phyloP scores from a whole-genome alignment of 1,140 invertebrate genomes.

The Temnothorax longispinosus region DNA sequence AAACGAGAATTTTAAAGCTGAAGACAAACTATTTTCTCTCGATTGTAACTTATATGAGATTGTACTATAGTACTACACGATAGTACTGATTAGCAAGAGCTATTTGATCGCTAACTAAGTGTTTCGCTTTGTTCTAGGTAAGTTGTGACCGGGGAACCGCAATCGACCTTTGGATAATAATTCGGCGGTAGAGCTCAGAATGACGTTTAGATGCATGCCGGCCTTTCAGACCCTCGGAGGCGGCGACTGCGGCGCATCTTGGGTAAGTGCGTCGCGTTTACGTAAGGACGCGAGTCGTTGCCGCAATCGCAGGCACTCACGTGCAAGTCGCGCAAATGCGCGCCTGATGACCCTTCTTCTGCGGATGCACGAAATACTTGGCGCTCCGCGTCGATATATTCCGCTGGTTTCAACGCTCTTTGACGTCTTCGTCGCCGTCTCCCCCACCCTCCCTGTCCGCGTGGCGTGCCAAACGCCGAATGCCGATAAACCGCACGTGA shows the following conservation, averaged over 20 bases:
- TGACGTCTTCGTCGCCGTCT: conserved; percentile 33
- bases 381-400: neutral
- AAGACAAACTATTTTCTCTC: neutral
- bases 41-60: neutral
- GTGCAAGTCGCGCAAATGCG: neutral
- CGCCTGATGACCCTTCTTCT: neutral
- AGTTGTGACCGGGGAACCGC: conserved; percentile 83
- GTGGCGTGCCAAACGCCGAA: conserved; percentile 8
- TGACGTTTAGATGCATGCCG: conserved; percentile 88
- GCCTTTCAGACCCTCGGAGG: conserved; percentile 88
- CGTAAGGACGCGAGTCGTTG: neutral
- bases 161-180: conserved; percentile 76
- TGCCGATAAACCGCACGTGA: conserved; percentile 42
- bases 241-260: conserved; percentile 88
- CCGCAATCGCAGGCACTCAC: conserved; percentile 7
- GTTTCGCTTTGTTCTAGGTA: conserved; percentile 86
- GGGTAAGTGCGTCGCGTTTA: conserved; percentile 86
- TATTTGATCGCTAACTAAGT: conserved; percentile 83
- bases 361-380: neutral
- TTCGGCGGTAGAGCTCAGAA: conserved; percentile 78
- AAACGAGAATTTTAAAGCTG: neutral
- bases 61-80: too few species aligned
- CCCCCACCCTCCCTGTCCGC: neutral
- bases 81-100: too few species aligned
- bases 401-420: conserved; percentile 1